Evolutionary conservation across 2,797 vertebrate species (phyloP), one percentile per base, ranked within the genome.

Genomic region (Adelosebastes latens): DNA sequence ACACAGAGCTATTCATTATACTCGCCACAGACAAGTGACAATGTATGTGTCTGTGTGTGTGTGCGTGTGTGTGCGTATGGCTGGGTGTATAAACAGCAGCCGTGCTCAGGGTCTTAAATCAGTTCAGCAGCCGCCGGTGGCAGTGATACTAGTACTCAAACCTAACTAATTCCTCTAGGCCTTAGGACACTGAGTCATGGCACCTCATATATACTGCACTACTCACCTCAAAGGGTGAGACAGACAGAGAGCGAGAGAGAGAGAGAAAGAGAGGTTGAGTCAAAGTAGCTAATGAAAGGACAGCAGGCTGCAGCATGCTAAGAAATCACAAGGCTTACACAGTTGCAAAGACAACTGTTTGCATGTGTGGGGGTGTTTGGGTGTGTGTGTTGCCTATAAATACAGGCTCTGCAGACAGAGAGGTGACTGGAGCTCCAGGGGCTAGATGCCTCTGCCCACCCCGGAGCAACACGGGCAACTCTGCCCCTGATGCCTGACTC

Each of bases 271-370:
- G 46, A 73, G 81, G 80, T 74, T 89, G 86, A 92, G 88, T 89
- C 86, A 91, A 89, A 84, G 79, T 20, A 85, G 82, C 80, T 85
- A 88, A 91, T 93, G 90, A 90, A 85, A 90, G 89, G 88, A 92
- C 85, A 90, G 85, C 92, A 93, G 85, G 91, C 89, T 91, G 76
- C 80, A 90, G 91, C 92, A 88, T 80, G 89, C 86, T 68, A 88
- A 89, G 74, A 89, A 89, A 91, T 88, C 87, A 85, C 16, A 69
- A 91, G 83, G 88, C 86, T 81, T 75, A 82, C 84, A 79, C 72
- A 77, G 85, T 81, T 80, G 88, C 83, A 93, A 93, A 93, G 89
- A 91, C 89, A 91, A 93, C 88, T 88, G 89, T 93, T 90, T 88
- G 84, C 64, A 79, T 89, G 85, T 86, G 91, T 81, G 81, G 72